phyloP scores from a whole-genome alignment of 2,797 vertebrate genomes.

The Pseudotriccus pelzelni region DNA sequence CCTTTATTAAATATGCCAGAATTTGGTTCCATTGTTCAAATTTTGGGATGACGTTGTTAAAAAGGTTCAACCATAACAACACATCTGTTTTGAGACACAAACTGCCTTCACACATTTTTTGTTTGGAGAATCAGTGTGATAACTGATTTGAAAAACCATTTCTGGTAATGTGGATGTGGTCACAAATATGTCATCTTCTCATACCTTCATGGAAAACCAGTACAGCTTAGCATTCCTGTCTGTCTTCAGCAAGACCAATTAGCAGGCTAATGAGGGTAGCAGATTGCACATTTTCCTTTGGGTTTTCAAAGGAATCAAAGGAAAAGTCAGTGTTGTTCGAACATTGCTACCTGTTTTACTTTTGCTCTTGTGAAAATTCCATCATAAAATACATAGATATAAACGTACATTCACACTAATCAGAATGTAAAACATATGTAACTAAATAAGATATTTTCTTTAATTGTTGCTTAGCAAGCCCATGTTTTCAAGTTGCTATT shows the following conservation, averaged over 20 bases:
- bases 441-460: not conserved
- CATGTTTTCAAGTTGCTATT: not conserved
- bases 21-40: not conserved
- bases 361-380: not conserved
- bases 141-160: not conserved
- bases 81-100: not conserved
- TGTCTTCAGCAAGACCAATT: constrained; percentile 52
- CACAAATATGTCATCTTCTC: constrained; percentile 15
- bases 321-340: not conserved
- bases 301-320: constrained; percentile 1
- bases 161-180: not conserved
- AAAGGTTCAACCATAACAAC: not conserved
- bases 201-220: constrained; percentile 5
- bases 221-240: constrained; percentile 46
- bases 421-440: not conserved
- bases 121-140: not conserved
- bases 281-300: not conserved
- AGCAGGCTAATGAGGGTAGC: constrained; percentile 1
- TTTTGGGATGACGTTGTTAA: not conserved
- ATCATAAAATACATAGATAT: not conserved
- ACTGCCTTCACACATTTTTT: not conserved
- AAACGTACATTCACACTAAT: not conserved
- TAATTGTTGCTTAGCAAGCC: not conserved
- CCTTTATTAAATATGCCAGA: not conserved
- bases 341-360: not conserved